Conservation (phyloP, 2,797 vertebrate species). For the Lagorchestes hirsutus region DNA sequence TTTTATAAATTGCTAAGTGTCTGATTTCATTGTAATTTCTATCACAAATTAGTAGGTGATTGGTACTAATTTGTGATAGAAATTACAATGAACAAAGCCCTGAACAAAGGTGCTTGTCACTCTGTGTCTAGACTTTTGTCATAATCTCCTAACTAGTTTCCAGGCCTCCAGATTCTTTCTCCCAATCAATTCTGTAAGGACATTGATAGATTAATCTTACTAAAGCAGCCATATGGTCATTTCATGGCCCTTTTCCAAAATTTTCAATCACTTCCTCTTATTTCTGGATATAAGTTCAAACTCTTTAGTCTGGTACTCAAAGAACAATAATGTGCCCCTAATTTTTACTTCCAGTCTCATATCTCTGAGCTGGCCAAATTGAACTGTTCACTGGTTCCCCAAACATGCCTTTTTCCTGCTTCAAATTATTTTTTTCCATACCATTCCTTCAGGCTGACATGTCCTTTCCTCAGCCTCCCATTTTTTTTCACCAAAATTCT, state of each 20-base stretch:
- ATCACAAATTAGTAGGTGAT: background rate
- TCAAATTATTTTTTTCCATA: background rate
- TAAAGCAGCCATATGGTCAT: background rate
- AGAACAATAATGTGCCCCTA: background rate
- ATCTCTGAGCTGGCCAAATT: too few relatives aligned
- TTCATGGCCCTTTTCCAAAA: background rate
- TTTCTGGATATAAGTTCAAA: background rate
- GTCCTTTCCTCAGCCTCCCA: background rate
- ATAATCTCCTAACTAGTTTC: background rate
- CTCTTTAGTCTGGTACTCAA: background rate
- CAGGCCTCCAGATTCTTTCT: background rate
- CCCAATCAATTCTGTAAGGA: background rate
- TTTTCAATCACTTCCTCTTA: background rate
- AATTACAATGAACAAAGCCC: too few relatives aligned
- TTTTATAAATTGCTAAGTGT: background rate
- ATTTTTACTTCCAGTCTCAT: background rate
- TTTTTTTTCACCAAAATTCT: background rate
- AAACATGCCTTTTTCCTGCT: background rate
- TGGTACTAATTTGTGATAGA: too few relatives aligned
- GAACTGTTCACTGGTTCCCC: too few relatives aligned
- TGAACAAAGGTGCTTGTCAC: background rate
- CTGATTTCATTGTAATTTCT: background rate
- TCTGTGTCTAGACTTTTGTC: background rate
- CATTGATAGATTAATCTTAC: background rate
- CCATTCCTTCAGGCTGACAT: background rate